A percentile compares a stretch with the other conserved stretches of the same genome.
phyloP scores from a whole-genome alignment of 1,140 invertebrate species.

The Rhopalosiphum maidis region DNA sequence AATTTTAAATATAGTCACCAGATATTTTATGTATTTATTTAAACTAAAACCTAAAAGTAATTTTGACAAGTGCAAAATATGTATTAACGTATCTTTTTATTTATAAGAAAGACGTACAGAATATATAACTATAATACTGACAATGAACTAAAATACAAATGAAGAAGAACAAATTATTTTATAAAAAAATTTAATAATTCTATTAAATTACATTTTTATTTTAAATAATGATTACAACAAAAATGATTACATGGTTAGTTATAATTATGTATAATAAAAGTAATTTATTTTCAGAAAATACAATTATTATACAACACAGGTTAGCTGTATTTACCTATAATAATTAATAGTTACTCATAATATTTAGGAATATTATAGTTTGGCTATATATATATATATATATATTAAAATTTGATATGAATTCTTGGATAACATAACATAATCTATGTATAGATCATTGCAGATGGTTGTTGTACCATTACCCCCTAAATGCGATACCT shows the following conservation, averaged over 20 bases:
- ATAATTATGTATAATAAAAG: neutral
- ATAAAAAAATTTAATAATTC: neutral
- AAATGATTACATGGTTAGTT: neutral
- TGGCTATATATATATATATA: neutral
- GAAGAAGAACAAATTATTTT: neutral
- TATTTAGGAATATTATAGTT: too few species aligned
- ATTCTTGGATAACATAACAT: neutral
- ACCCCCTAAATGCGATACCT: neutral
- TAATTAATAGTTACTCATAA: neutral
- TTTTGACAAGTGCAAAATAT: neutral
- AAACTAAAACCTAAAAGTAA: neutral
- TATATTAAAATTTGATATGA: neutral
- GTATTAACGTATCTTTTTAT: neutral
- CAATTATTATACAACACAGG: neutral
- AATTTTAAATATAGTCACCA: neutral
- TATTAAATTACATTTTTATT: too few species aligned
- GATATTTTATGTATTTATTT: neutral
- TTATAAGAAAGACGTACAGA: neutral
- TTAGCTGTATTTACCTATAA: neutral
- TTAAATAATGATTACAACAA: too few species aligned
- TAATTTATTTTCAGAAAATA: neutral
- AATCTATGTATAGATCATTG: neutral
- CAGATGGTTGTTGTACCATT: neutral
- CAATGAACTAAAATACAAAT: neutral
- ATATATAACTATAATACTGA: neutral